These are phyloP conservation scores for Lophotriccus pileatus DNA, from an alignment of 2,797 vertebrate genomes.

Conservation along the genomic window DNA sequence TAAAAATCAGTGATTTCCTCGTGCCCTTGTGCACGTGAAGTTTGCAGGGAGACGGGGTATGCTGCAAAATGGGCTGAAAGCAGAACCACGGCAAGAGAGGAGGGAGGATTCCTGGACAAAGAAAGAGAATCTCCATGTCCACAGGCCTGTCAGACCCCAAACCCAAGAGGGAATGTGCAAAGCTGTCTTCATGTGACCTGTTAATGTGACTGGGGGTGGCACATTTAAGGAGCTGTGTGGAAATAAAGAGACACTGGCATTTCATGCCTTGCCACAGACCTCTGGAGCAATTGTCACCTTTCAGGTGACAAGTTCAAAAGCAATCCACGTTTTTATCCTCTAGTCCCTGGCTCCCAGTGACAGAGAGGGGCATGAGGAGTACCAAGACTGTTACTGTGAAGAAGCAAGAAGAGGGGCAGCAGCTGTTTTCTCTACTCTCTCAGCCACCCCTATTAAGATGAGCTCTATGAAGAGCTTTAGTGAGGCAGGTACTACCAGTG, in stretches of 20 bases:
- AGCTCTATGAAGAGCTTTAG: background rate
- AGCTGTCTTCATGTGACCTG: rapidly evolving
- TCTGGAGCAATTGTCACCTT: background rate
- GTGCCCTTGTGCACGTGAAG: too few relatives aligned
- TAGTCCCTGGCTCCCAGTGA: background rate
- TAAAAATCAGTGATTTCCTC: rapidly evolving
- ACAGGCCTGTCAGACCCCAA: background rate
- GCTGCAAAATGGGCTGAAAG: background rate
- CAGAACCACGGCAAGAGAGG: background rate
- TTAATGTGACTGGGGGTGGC: too few relatives aligned
- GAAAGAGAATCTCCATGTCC: background rate
- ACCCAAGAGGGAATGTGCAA: background rate
- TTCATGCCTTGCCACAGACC: background rate
- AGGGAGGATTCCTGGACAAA: background rate
- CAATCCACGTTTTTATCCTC: background rate
- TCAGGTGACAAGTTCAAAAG: background rate
- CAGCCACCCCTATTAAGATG: background rate
- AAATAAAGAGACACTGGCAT: background rate
- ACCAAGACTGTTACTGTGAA: background rate
- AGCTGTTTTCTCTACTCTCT: background rate
- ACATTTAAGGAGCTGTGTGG: background rate
- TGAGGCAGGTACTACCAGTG: background rate
- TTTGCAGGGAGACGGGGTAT: background rate
- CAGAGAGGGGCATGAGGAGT: background rate
- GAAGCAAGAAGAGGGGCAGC: background rate